Percentiles rank a stretch among this genome's conserved stretches.
Conservation (phyloP, 2,888 invertebrate genomes). For the Byasa hedistus region DNA sequence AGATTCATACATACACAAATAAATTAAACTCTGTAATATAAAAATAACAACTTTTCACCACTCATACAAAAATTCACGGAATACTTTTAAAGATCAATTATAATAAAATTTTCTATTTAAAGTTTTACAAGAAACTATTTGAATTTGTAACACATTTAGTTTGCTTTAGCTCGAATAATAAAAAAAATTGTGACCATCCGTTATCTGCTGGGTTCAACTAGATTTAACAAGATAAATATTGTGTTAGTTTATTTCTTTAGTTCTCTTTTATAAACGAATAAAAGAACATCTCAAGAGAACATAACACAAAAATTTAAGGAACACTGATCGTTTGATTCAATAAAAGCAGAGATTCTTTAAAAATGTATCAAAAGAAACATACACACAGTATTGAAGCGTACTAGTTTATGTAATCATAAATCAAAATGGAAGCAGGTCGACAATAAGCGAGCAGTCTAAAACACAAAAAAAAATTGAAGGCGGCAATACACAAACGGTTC, state of each 20-base stretch:
- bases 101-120: no score
- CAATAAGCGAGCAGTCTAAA: neutral
- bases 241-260: no score
- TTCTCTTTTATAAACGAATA: no score
- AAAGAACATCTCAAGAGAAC: neutral
- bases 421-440: conserved; percentile 7
- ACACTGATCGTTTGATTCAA: neutral
- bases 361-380: neutral
- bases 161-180: no score
- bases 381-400: neutral
- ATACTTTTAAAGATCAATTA: no score
- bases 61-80: no score
- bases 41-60: no score
- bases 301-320: neutral
- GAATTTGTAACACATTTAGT: no score
- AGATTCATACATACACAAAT: neutral
- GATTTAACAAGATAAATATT: no score
- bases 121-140: no score
- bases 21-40: neutral
- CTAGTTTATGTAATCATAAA: conserved; percentile 5
- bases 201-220: no score
- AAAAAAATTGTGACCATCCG: no score
- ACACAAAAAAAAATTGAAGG: conserved; percentile 8
- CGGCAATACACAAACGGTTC: conserved; percentile 10
- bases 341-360: neutral